Evolutionary conservation across 2,113 vertebrate species (phyloP), one percentile per base, ranked within the genome.

Genomic region (Diphyllodes magnificus): DNA sequence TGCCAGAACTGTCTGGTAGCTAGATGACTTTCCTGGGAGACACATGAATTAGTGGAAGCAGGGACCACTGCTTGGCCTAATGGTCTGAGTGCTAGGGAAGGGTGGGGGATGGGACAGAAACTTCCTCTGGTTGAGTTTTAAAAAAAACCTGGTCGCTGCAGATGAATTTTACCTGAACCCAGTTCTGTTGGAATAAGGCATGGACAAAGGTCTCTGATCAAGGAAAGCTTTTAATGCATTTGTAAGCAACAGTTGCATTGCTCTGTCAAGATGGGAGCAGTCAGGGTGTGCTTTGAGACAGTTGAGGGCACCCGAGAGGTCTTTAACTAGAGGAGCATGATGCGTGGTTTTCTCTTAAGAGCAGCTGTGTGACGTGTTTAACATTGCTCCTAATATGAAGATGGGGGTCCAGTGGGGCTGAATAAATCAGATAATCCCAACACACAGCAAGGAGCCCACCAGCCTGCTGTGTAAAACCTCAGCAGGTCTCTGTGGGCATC

Each of bases 21-120:
- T 88, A 51, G 81, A 86, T 30, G 35, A 47, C 33, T 87, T 93
- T 89, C 77, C 64, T 94, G 56, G 42, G 92, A 88, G 60, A 81
- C 30, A 50, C 10, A 70, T 2, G 3, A 50, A 59, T 80, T 88
- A 73, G 77, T 73, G 42, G 81, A 92, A 89, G 42, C n/a, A 83
- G 37, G 44, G 30, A 79, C 80, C 27, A 18, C 30, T 84, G 14
- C 64, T 81, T 70, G 20, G 16, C n/a, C 27, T 45, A n/a, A 83
- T 49, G 28, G 8, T 73, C 42, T 39, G 20, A 73, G 42, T 39
- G 30, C 25, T 66, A 21, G n/a, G 21, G 22, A 80, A 56, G 45
- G 7, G 7, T 37, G 15, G 24, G 6, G 3, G 13, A 47, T 2
- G 1, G 15, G 39, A 57, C 31, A 59, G 30, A 88, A 90, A 65